phyloP scores from a whole-genome alignment of 2,797 vertebrate species.

The Emys orbicularis region DNA sequence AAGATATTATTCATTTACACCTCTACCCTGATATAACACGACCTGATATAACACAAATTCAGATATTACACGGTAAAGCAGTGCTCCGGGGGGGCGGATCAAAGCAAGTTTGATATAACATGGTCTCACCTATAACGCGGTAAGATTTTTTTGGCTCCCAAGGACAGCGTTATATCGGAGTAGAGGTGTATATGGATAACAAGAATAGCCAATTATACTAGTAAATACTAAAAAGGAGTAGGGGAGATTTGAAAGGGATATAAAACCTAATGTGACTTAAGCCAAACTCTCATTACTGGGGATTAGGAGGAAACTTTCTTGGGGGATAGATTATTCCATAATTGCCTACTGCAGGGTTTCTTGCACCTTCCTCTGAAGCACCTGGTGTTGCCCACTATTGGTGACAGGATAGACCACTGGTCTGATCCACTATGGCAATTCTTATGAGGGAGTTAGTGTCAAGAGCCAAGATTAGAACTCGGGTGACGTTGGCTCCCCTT shows the following conservation, averaged over 20 bases:
- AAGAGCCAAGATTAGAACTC: not conserved
- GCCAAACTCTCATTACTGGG: not conserved
- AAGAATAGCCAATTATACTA: not conserved
- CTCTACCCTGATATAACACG: no score
- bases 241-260: not conserved
- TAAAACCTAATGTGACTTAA: not conserved
- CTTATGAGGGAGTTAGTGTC: rapidly evolving
- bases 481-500: not conserved
- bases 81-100: no score
- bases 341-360: not conserved
- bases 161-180: no score
- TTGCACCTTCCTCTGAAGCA: rapidly evolving
- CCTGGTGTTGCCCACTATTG: not conserved
- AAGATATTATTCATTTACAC: not conserved
- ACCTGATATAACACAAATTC: no score
- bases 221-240: not conserved
- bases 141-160: no score
- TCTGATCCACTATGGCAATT: not conserved
- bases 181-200: not conserved
- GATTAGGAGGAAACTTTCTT: not conserved
- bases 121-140: no score
- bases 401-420: rapidly evolving
- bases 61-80: no score
- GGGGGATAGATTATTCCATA: not conserved
- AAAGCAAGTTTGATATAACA: no score